These are phyloP conservation scores for Eubasilissa regina DNA, from an alignment of 1,140 invertebrate genomes.

Conservation along the genomic window DNA sequence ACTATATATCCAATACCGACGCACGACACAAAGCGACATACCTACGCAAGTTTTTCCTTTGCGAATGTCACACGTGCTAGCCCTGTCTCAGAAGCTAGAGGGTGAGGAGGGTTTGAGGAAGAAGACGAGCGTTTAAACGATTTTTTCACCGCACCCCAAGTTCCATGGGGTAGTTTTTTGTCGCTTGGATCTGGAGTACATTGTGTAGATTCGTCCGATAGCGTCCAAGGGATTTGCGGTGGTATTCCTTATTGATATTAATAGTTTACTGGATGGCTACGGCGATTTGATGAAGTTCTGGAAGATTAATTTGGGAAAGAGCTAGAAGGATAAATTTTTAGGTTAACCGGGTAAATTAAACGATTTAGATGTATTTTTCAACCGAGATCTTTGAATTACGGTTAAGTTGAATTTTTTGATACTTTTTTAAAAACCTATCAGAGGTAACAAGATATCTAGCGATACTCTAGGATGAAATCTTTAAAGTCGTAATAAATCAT, in stretches of 20 bases:
- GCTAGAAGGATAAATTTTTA: background rate
- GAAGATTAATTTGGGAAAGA: conserved; percentile 17
- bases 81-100: conserved; percentile 15
- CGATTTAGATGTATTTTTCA: background rate
- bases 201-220: conserved; percentile 44
- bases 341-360: background rate
- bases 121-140: conserved; percentile 44
- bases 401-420: too few species aligned
- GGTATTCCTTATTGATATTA: conserved; percentile 33
- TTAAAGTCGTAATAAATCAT: too few species aligned
- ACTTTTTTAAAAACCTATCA: too few species aligned
- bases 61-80: background rate
- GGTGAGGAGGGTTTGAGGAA: background rate
- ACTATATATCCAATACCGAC: too few species aligned
- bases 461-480: too few species aligned
- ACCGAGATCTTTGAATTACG: too few species aligned
- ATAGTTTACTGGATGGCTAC: conserved; percentile 18
- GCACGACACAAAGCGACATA: too few species aligned
- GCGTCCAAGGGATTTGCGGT: conserved; percentile 35
- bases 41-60: too few species aligned
- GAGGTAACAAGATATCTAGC: too few species aligned
- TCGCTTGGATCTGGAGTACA: conserved; percentile 38
- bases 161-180: conserved; percentile 31
- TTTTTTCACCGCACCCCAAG: conserved; percentile 43
- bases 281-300: conserved; percentile 16